Base-by-base conservation (phyloP, 2,113 vertebrate genomes). In the Monarcha castaneiventris region DNA sequence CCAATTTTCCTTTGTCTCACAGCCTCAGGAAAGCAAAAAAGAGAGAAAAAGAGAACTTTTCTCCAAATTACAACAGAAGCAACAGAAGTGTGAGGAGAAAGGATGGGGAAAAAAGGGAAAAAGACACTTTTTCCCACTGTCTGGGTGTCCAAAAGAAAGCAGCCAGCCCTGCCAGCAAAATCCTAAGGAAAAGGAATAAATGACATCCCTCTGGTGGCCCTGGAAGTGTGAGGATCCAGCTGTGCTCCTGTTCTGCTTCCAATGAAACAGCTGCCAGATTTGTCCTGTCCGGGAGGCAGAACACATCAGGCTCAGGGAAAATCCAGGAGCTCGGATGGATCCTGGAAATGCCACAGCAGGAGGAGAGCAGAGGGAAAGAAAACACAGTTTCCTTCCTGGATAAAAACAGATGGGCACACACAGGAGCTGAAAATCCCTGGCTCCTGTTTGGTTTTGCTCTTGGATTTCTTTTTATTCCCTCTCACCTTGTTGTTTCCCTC, bases 191-290 rank as follows among this genome's bases (percentile, higher is more conserved):
- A 94, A 93, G 81, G 73, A 90, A 71, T 59, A 41, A 89, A 86
- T 75, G 26, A 48, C 69, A 87, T 64, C 83, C 75, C 76, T 48
- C 59, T 86, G 72, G 76, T 84, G 76, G n/a, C 76, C 71, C 92
- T 89, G 96, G 62, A 82, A 8, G 1, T 81, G 52, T 0, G 3
- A 81, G 29, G 32, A 75, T 90, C 85, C 5, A 0, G 35, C 69
- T 91, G 49, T 89, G 78, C 77, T 95, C 77, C 93, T 66, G 69
- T 69, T 91, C 79, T 76, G 35, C 59, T 92, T 74, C 78, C 92
- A 88, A 0, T 2, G 39, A 22, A 77, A 22, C 51, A 80, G 63
- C 88, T 93, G 87, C 93, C 93, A 90, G 43, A 75, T 59, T 21
- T 75, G 21, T 80, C 82, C 87, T 88, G 79, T 82, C 67, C 63